These are phyloP conservation scores for Hypocryptadius cinnamomeus DNA, from an alignment of 2,113 vertebrate genomes.

Conservation along the genomic window DNA sequence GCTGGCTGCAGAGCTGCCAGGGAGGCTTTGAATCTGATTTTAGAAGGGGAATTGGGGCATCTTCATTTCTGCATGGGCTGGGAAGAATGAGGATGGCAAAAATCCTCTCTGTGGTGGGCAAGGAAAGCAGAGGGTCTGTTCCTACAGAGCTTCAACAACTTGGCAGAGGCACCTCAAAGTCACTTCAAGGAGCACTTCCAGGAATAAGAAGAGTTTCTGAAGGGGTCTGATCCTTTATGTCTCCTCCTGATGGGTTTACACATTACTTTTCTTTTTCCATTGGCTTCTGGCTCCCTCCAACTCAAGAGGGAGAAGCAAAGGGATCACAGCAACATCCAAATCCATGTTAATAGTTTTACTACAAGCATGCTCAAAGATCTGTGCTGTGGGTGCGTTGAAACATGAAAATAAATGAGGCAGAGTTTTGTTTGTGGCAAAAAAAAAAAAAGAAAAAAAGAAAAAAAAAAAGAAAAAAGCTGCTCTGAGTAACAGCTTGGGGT, in stretches of 20 bases:
- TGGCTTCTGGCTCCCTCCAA: background rate
- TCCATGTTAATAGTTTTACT: constrained; percentile 78
- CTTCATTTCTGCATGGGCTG: background rate
- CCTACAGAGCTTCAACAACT: background rate
- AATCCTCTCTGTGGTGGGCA: background rate
- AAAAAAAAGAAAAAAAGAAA: background rate
- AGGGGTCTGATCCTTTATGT: background rate
- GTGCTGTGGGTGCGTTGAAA: background rate
- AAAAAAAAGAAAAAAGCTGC: background rate
- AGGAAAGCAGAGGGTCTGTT: background rate
- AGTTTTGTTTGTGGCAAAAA: background rate
- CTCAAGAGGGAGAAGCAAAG: background rate
- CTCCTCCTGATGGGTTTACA: background rate
- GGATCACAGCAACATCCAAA: constrained; percentile 50
- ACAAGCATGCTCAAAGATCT: background rate
- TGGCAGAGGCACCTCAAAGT: background rate
- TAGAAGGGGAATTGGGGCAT: background rate
- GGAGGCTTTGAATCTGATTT: background rate
- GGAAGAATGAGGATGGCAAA: background rate
- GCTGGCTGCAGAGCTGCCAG: background rate
- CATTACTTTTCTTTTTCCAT: background rate
- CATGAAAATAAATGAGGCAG: background rate
- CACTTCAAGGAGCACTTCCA: background rate
- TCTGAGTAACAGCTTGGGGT: constrained; percentile 26
- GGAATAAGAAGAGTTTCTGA: background rate